Conservation (phyloP, 1,140 invertebrate species). For the Drosophila pandora region DNA sequence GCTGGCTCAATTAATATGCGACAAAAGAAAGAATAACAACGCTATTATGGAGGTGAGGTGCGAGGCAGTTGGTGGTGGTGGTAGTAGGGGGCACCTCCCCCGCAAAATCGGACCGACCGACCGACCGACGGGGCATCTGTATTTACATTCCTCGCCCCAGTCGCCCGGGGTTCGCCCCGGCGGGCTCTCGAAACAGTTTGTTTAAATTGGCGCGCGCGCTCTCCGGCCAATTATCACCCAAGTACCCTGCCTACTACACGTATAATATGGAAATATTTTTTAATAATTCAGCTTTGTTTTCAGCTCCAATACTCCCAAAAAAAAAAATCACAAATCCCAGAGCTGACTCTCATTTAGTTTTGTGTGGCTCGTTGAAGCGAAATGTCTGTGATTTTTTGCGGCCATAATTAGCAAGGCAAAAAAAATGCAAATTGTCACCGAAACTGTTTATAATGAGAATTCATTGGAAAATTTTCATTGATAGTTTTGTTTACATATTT, state of each 20-base stretch:
- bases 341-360: constrained; percentile 47
- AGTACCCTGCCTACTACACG: constrained; percentile 3
- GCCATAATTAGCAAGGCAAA: constrained; percentile 22
- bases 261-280: constrained; percentile 48
- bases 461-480: constrained; percentile 41
- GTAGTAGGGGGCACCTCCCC: constrained; percentile 19
- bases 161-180: constrained; percentile 2
- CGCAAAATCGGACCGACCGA: not conserved
- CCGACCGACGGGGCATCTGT: constrained; percentile 4
- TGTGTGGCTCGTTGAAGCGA: constrained; percentile 33
- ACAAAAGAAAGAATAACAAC: constrained; percentile 50
- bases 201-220: constrained; percentile 67
- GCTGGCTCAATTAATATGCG: constrained; percentile 59
- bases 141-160: constrained; percentile 18
- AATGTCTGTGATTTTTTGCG: not conserved
- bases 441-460: constrained; percentile 38
- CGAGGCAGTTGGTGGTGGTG: not conserved
- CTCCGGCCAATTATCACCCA: constrained; percentile 50
- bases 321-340: constrained; percentile 9
- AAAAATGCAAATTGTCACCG: constrained; percentile 48
- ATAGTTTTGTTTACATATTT: constrained; percentile 34
- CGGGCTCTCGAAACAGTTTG: constrained; percentile 45
- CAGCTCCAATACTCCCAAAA: not conserved
- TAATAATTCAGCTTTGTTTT: constrained; percentile 46
- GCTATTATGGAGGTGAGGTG: constrained; percentile 9